phyloP scores from a whole-genome alignment of 2,113 vertebrate species.

The Petaurus breviceps region DNA sequence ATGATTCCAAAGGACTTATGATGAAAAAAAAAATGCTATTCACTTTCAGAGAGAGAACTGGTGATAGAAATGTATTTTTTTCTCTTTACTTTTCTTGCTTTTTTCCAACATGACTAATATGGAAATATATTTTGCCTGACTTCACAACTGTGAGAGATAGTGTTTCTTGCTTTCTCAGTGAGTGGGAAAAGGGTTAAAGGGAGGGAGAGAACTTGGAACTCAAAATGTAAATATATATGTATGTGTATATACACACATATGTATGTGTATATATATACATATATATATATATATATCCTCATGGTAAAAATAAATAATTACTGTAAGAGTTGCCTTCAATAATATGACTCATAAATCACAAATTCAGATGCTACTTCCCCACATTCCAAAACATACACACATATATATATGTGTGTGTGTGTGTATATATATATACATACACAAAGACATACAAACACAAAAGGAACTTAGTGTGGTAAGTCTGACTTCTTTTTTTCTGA shows the following conservation, averaged over 20 bases:
- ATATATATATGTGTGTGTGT: no score
- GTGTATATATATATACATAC: no score
- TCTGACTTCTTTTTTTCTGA: background rate
- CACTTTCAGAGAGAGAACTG: background rate
- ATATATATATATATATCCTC: background rate
- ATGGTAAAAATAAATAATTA: background rate
- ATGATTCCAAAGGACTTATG: background rate
- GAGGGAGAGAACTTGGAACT: background rate
- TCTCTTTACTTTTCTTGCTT: background rate
- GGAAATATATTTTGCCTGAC: background rate
- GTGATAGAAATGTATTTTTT: background rate
- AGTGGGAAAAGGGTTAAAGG: background rate
- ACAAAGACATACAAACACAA: no score
- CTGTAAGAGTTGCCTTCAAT: background rate
- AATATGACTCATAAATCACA: background rate
- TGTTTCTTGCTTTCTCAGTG: background rate
- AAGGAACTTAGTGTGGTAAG: background rate
- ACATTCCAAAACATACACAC: no score
- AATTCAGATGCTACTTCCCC: background rate
- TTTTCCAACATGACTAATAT: background rate
- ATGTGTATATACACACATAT: no score
- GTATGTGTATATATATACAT: no score
- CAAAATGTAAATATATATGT: background rate
- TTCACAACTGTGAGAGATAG: background rate
- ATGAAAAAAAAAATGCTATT: background rate